phyloP scores from a whole-genome alignment of 2,888 invertebrate genomes.

The Bugula neritina region DNA sequence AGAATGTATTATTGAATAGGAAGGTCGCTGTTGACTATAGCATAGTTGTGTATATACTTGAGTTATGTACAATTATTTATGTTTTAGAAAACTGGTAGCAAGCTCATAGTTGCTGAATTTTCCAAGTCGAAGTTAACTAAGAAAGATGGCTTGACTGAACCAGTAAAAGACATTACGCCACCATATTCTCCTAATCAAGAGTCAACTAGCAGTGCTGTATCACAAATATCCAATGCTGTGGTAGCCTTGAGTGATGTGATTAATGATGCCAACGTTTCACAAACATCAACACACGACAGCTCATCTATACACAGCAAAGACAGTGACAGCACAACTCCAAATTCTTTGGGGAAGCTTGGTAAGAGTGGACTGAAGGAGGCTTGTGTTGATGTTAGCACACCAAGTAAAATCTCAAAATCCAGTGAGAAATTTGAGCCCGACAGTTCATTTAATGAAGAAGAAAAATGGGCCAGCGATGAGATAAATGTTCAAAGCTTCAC shows the following conservation, averaged over 20 bases:
- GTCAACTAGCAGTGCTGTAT: not conserved
- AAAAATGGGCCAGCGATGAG: too few species aligned
- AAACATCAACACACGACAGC: not conserved
- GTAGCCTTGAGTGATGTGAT: not conserved
- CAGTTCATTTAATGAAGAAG: not conserved
- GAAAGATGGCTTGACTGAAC: not conserved
- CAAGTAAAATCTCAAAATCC: not conserved
- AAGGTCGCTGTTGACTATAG: too few species aligned
- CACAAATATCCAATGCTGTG: not conserved
- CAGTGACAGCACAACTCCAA: not conserved
- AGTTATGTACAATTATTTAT: not conserved
- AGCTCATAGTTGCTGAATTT: not conserved
- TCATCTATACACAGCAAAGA: not conserved
- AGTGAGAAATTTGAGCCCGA: not conserved
- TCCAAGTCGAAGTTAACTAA: not conserved
- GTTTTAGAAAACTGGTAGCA: not conserved
- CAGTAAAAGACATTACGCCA: too few species aligned
- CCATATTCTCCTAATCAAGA: not conserved
- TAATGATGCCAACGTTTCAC: not conserved
- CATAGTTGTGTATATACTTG: too few species aligned
- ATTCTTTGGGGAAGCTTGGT: not conserved
- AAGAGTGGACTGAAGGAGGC: not conserved
- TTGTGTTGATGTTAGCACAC: not conserved
- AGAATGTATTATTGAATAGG: too few species aligned
- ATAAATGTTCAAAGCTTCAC: too few species aligned